phyloP scores from a whole-genome alignment of 2,797 vertebrate genomes.

The Helostoma temminkii region DNA sequence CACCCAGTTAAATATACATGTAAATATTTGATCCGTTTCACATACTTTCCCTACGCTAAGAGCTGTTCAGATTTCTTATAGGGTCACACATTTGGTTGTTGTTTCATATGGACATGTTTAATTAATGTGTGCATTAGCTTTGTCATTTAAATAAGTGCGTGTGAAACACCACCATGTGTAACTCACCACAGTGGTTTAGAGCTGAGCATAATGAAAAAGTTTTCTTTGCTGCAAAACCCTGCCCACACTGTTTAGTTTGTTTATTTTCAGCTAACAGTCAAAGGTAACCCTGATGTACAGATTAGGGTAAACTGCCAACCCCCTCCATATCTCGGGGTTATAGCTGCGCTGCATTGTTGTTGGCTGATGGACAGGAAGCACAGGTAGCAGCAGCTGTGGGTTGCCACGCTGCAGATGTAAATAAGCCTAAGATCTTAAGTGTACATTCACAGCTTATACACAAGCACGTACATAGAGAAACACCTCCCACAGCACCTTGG shows the following conservation, averaged over 20 bases:
- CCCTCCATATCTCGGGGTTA: conserved; percentile 9
- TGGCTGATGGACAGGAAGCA: conserved; percentile 41
- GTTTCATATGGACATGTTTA: too few species aligned
- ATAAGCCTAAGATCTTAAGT: conserved; percentile 52
- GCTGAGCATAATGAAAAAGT: background rate
- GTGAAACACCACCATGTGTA: background rate
- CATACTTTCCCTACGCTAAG: background rate
- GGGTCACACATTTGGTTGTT: background rate
- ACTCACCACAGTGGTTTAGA: fast-evolving
- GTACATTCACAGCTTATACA: conserved; percentile 32
- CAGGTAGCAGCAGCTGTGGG: conserved; percentile 46
- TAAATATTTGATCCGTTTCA: background rate
- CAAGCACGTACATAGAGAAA: conserved; percentile 26
- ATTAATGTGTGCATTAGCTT: background rate
- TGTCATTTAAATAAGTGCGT: background rate
- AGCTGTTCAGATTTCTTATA: background rate
- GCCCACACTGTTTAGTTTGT: conserved; percentile 4
- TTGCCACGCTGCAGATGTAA: conserved; percentile 53
- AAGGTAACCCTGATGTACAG: conserved; percentile 9
- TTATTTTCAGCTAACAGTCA: conserved; percentile 5
- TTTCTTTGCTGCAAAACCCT: background rate
- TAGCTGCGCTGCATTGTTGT: background rate
- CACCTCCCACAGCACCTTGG: conserved; percentile 59
- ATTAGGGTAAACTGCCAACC: background rate
- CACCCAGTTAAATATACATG: background rate